Conservation (phyloP, 2,797 vertebrate species). For the Chelon auratus region DNA sequence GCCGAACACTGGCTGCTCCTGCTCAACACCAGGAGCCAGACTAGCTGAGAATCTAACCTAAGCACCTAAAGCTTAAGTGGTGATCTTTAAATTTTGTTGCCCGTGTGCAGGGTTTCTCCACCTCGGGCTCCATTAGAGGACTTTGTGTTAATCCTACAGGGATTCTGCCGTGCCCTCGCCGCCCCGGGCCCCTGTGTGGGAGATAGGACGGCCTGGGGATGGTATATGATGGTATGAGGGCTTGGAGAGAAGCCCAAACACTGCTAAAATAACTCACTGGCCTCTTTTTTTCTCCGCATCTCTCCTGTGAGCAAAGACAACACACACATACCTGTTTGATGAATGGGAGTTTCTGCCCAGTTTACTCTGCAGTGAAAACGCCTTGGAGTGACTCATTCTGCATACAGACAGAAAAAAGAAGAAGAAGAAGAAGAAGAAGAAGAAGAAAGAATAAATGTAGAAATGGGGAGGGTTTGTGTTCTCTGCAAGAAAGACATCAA, state of each 20-base stretch:
- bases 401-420: constrained; percentile 48
- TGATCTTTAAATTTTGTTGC: constrained; percentile 66
- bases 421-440: not conserved
- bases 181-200: constrained; percentile 62
- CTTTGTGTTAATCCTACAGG: constrained; percentile 77
- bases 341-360: constrained; percentile 77
- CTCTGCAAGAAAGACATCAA: constrained; percentile 9
- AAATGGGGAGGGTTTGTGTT: constrained; percentile 19
- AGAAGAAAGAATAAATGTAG: constrained; percentile 15
- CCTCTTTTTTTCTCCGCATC: constrained; percentile 33
- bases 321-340: constrained; percentile 79
- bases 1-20: constrained; percentile 14
- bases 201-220: constrained; percentile 55
- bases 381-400: constrained; percentile 76
- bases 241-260: constrained; percentile 74
- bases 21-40: constrained; percentile 70
- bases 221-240: constrained; percentile 67
- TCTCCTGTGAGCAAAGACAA: constrained; percentile 74
- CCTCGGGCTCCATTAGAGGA: constrained; percentile 76
- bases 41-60: constrained; percentile 56
- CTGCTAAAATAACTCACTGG: constrained; percentile 68
- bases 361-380: constrained; percentile 75
- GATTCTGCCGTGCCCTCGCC: constrained; percentile 42
- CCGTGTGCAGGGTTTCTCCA: constrained; percentile 55
- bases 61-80: constrained; percentile 68